phyloP scores from a whole-genome alignment of 2,888 invertebrate genomes.

The Ferdinandea cuprea region DNA sequence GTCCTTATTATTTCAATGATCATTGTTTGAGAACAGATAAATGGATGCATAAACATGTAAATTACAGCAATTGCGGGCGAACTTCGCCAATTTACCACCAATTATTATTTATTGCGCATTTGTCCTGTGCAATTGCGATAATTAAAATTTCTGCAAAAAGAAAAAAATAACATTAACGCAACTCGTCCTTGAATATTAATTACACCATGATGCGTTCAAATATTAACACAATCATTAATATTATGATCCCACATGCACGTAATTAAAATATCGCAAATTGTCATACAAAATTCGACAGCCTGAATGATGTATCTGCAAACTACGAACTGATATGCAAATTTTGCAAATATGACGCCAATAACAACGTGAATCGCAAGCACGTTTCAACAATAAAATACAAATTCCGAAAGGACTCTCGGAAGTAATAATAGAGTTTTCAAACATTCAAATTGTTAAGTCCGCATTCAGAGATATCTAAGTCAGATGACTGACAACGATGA shows the following conservation, averaged over 20 bases:
- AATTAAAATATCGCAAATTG: slow-evolving; percentile 58
- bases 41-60: too few species aligned
- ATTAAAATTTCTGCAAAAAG: not conserved
- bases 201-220: not conserved
- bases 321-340: slow-evolving; percentile 54
- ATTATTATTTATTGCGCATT: too few species aligned
- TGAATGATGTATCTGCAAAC: not conserved
- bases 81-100: too few species aligned
- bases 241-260: slow-evolving; percentile 46
- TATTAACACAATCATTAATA: slow-evolving; percentile 29
- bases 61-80: too few species aligned
- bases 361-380: slow-evolving; percentile 28
- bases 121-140: not conserved
- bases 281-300: slow-evolving; percentile 12
- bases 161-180: not conserved
- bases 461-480: slow-evolving; percentile 6
- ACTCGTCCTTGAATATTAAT: slow-evolving; percentile 35
- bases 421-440: slow-evolving; percentile 82
- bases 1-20: too few species aligned
- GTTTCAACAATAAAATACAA: slow-evolving; percentile 64
- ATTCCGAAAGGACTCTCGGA: slow-evolving; percentile 76
- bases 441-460: slow-evolving; percentile 31
- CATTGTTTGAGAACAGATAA: too few species aligned
- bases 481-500: slow-evolving; percentile 35
- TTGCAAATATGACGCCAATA: slow-evolving; percentile 72